Base-by-base conservation (phyloP, 1,140 invertebrate species). In the Mercenaria mercenaria region DNA sequence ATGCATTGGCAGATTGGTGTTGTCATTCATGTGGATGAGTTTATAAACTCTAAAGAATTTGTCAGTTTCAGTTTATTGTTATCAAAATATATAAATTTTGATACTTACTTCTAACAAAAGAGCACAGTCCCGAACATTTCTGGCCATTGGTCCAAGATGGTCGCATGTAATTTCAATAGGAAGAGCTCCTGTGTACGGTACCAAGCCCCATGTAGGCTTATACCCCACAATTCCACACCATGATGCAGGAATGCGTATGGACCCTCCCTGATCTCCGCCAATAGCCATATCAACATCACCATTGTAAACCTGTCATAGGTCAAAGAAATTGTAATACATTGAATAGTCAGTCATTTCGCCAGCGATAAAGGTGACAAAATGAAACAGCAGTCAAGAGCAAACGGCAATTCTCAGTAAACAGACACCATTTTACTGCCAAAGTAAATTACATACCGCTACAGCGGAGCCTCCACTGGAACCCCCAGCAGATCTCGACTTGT, bases 181-280 rank as follows among this genome's bases (percentile, higher is more conserved):
- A 41, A 88, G 77, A 2, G 85, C 81, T 0, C 95, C 95, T 11
- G 94, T 95, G 61, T 93, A 94, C 0, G 95, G 95, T 4, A 95
- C 93, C 0, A 95, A 91, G 15, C 95, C 95, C 82, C 90, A 93
- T 15, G 95, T 95, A 18, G 95, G 95, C 72, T 96, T 96, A 15
- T 96, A 59, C 11, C 95, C 95, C 37, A 94, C 93, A 41, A 94
- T 86, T n/a, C 95, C 95, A 72, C 85, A 92, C 85, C 88, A 95
- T 23, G 92, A 82, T 15, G 95, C 90, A 15, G 95, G 95, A n/a
- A 94, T 94, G 11, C 95, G 91, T n/a, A 95, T 93, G 13, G 95
- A 95, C 6, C 95, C 95, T 29, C 94, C 94, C 50, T 93, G 93
- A 74, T 95, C 95, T 32, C 91, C 92, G 20, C 93, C 95, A 10